phyloP scores from a whole-genome alignment of 2,888 invertebrate genomes.

The Callyntrura guangdongensis region DNA sequence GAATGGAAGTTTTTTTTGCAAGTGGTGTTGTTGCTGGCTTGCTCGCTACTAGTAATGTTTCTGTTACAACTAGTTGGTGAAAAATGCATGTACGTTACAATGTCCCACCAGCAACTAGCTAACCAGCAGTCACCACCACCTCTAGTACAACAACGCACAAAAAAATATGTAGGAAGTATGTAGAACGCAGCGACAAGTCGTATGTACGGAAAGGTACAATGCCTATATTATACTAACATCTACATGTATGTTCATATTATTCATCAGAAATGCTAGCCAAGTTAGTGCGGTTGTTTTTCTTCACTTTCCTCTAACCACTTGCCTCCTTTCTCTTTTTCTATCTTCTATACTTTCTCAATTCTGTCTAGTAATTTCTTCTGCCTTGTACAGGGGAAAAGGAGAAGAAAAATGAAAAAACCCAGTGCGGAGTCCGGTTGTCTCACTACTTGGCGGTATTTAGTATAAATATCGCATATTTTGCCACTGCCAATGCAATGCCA shows the following conservation, averaged over 20 bases:
- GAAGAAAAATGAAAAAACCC: background rate
- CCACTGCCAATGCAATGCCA: background rate
- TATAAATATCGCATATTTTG: background rate
- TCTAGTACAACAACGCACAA: too few species aligned
- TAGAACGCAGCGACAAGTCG: background rate
- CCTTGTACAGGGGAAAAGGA: background rate
- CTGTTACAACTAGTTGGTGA: background rate
- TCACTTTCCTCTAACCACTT: background rate
- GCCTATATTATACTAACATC: background rate
- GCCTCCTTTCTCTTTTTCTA: background rate
- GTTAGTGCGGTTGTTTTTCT: background rate
- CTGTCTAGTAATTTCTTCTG: background rate
- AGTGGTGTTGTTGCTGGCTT: constrained; percentile 5
- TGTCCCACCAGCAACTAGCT: background rate
- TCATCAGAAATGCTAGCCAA: background rate
- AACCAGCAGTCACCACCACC: background rate
- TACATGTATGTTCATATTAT: background rate
- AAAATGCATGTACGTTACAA: background rate
- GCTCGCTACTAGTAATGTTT: background rate
- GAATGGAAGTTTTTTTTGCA: constrained; percentile 5
- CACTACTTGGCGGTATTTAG: background rate
- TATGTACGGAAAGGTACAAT: background rate
- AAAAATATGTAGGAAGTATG: background rate
- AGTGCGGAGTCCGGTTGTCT: background rate
- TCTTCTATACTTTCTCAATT: background rate